Evolutionary conservation across 1,140 invertebrate genomes (phyloP).

Genomic region (Brachionus manjavacas): DNA sequence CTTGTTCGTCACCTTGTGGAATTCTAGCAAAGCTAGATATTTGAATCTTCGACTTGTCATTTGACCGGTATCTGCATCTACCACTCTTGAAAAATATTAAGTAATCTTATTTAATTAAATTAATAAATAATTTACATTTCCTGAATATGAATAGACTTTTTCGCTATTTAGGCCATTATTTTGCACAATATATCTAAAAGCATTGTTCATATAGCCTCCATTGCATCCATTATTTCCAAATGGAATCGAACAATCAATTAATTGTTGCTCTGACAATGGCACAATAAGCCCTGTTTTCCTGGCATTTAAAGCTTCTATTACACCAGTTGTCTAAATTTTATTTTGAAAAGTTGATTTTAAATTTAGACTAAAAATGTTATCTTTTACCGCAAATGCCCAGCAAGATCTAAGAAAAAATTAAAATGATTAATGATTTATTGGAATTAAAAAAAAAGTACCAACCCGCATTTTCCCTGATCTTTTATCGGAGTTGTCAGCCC

Average conservation of each 20-base stretch:
- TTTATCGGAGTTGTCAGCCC: conserved; percentile 39
- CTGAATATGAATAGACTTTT: conserved; percentile 21
- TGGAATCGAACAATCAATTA: conserved; percentile 79
- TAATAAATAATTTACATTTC: background rate
- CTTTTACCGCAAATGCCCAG: conserved; percentile 7
- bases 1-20: conserved; percentile 45
- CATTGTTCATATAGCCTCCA: conserved; percentile 49
- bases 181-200: conserved; percentile 51
- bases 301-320: background rate
- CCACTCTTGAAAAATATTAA: background rate
- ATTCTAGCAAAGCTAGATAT: conserved; percentile 47
- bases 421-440: background rate
- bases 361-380: background rate
- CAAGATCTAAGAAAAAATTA: background rate
- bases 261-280: conserved; percentile 73
- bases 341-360: background rate
- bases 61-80: conserved; percentile 45
- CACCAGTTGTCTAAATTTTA: conserved; percentile 1
- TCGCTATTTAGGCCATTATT: conserved; percentile 45
- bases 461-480: conserved; percentile 41
- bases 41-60: background rate
- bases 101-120: background rate
- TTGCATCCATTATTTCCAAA: conserved; percentile 46
- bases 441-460: background rate
- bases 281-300: background rate